A percentile compares a stretch with the other conserved stretches of the same genome.
These are phyloP conservation scores for Deilephila porcellus DNA, from an alignment of 2,888 invertebrate genomes.

Conservation along the genomic window DNA sequence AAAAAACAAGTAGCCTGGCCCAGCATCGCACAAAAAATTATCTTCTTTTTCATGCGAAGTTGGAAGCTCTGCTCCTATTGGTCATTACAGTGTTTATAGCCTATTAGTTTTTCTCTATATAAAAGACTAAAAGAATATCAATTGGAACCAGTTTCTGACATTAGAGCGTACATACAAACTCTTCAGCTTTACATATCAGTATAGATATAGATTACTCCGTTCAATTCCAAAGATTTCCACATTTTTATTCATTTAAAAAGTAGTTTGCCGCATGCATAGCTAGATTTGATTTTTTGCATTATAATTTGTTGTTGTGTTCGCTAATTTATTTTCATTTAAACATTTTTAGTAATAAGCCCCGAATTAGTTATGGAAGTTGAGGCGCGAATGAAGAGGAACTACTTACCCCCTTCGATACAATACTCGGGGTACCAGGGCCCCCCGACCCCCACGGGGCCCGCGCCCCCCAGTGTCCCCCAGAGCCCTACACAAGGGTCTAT, in stretches of 20 bases:
- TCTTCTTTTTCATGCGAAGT: too few relatives aligned
- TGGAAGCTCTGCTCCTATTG: too few relatives aligned
- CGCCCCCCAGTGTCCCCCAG: slow-evolving; percentile 51
- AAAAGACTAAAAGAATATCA: too few relatives aligned
- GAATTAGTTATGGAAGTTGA: slow-evolving; percentile 95
- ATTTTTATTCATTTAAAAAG: neutral
- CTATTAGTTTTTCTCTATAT: too few relatives aligned
- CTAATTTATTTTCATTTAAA: slow-evolving; percentile 40
- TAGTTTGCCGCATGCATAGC: slow-evolving; percentile 47
- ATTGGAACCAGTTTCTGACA: too few relatives aligned
- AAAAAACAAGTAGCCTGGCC: too few relatives aligned
- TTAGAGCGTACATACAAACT: too few relatives aligned
- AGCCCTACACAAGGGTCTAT: slow-evolving; percentile 53
- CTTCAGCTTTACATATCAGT: neutral
- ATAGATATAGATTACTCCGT: neutral
- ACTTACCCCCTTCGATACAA: slow-evolving; percentile 89
- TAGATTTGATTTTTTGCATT: slow-evolving; percentile 40
- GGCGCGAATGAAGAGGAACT: slow-evolving; percentile 93
- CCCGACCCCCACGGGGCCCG: slow-evolving; percentile 55
- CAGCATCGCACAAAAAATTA: too few relatives aligned
- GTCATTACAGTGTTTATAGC: too few relatives aligned
- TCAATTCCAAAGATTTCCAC: slow-evolving; percentile 20
- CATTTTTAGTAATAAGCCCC: slow-evolving; percentile 91
- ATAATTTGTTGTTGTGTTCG: slow-evolving; percentile 48
- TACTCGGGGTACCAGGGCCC: slow-evolving; percentile 64